Percentiles rank a stretch among this genome's conserved stretches.
Evolutionary conservation across 2,797 vertebrate species (phyloP).

Genomic region (Betta splendens): DNA sequence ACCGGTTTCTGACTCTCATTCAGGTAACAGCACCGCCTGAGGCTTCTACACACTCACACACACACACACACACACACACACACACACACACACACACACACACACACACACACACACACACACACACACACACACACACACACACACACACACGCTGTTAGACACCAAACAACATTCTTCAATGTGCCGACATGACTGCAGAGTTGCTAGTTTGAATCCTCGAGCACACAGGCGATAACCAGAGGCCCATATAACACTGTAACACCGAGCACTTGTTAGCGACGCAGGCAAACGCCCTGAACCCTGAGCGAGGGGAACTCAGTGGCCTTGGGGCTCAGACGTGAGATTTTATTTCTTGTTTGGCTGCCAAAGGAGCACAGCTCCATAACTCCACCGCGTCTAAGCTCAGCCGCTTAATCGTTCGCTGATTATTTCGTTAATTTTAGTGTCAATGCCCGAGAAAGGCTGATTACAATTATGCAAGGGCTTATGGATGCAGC

Average conservation of each 20-base stretch:
- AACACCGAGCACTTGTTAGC: slow-evolving; percentile 5
- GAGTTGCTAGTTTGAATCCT: slow-evolving; percentile 46
- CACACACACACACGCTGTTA: slow-evolving; percentile 24
- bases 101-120: slow-evolving; percentile 25
- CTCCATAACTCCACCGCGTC: background rate
- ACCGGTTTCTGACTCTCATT: slow-evolving; percentile 72
- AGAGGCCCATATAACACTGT: slow-evolving; percentile 11
- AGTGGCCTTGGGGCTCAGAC: slow-evolving; percentile 6
- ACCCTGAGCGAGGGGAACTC: slow-evolving; percentile 8
- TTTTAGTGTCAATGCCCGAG: too few relatives aligned
- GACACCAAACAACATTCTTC: slow-evolving; percentile 68
- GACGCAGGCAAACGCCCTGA: slow-evolving; percentile 16
- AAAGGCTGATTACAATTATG: background rate
- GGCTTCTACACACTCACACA: too few relatives aligned
- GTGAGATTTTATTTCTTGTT: background rate
- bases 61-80: slow-evolving; percentile 29
- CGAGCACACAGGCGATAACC: slow-evolving; percentile 13
- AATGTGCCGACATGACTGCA: slow-evolving; percentile 35
- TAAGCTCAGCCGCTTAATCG: background rate
- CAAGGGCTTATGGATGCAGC: background rate
- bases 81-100: slow-evolving; percentile 23
- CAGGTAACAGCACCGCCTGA: slow-evolving; percentile 59
- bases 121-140: slow-evolving; percentile 20
- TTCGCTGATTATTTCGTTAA: too few relatives aligned
- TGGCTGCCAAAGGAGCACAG: background rate